Evolutionary conservation across 37 sponge, comb jelly and placozoan species (phyloP).

Genomic region (Beroe forskalii): DNA sequence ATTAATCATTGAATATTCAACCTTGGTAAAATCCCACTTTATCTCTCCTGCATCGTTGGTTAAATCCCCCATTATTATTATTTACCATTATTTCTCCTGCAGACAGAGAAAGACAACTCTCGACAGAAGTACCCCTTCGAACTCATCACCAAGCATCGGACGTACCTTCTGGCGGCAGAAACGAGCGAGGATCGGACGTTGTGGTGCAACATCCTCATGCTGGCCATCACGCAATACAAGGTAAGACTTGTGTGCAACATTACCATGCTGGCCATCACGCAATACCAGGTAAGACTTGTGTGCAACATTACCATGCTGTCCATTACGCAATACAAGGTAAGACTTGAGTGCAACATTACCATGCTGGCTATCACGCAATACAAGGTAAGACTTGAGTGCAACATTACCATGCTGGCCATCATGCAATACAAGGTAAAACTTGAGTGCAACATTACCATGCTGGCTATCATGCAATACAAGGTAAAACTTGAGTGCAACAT

Average conservation of each 20-base stretch:
- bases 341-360: neutral
- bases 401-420: neutral
- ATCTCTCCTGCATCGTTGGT: no score
- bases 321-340: neutral
- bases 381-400: slow-evolving; percentile 14
- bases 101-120: slow-evolving; percentile 32
- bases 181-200: slow-evolving; percentile 50
- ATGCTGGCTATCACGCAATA: neutral
- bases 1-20: no score
- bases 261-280: neutral
- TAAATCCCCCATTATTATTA: no score
- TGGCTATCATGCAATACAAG: neutral
- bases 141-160: slow-evolving; percentile 8
- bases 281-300: slow-evolving; percentile 43
- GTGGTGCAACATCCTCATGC: slow-evolving; percentile 56
- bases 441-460: neutral
- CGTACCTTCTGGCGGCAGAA: slow-evolving; percentile 30
- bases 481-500: slow-evolving; percentile 4
- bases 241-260: slow-evolving; percentile 62
- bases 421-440: neutral
- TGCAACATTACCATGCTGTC: neutral
- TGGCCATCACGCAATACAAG: slow-evolving; percentile 16
- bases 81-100: no score
- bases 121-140: slow-evolving; percentile 3
- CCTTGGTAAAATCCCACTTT: no score